phyloP scores from a whole-genome alignment of 2,113 vertebrate genomes.

The Columba janthina region DNA sequence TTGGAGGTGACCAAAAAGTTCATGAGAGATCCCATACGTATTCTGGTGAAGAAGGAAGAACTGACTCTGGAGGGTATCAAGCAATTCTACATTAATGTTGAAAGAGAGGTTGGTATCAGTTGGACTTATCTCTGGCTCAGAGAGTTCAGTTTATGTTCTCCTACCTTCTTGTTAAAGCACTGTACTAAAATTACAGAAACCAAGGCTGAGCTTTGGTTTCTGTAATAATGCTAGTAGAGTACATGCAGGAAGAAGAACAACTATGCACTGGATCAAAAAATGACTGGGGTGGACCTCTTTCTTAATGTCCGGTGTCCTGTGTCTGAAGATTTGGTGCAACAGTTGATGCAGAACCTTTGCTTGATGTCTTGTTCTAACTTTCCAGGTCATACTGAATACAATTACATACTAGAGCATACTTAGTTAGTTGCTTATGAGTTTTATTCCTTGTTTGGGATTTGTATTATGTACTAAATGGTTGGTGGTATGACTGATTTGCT shows the following conservation, averaged over 20 bases:
- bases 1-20: constrained; percentile 99
- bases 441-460: accelerated
- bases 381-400: accelerated
- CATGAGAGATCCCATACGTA: constrained; percentile 96
- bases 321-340: constrained; percentile 78
- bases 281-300: constrained; percentile 84
- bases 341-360: neutral
- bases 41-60: constrained; percentile 98
- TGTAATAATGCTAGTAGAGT: constrained; percentile 82
- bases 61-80: constrained; percentile 99
- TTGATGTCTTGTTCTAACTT: accelerated
- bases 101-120: constrained; percentile 86
- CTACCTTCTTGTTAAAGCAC: constrained; percentile 81
- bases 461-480: accelerated
- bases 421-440: neutral
- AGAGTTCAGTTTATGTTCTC: neutral
- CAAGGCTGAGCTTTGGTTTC: constrained; percentile 62
- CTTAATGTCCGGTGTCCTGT: constrained; percentile 84
- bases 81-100: constrained; percentile 99
- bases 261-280: constrained; percentile 60
- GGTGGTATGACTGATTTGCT: neutral
- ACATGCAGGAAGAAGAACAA: constrained; percentile 77
- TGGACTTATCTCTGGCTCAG: neutral
- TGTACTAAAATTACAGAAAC: constrained; percentile 79
- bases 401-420: too few species aligned